phyloP scores from a whole-genome alignment of 2,888 invertebrate species.

The Teleogryllus oceanicus region DNA sequence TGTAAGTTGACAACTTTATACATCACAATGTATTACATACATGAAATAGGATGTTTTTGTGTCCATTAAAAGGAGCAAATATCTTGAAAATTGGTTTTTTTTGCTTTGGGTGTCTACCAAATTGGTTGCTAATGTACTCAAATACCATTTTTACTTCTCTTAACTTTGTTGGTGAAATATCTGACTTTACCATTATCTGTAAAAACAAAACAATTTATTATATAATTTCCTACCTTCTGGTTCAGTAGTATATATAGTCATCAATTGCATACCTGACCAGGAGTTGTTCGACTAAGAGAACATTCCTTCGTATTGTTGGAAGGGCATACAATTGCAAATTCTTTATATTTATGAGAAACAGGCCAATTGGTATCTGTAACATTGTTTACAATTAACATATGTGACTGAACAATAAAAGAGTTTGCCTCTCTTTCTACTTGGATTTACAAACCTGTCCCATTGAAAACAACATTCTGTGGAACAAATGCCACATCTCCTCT shows the following conservation, averaged over 20 bases:
- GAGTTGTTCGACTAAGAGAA: conserved; percentile 62
- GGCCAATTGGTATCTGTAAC: not conserved
- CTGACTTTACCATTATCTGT: conserved; percentile 60
- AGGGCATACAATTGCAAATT: conserved; percentile 58
- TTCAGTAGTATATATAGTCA: no score
- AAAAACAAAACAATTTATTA: not conserved
- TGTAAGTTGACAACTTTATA: no score
- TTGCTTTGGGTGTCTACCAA: conserved; percentile 59
- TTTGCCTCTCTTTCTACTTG: not conserved
- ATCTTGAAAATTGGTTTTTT: conserved; percentile 64
- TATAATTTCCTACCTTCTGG: no score
- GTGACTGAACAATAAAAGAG: no score
- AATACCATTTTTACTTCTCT: conserved; percentile 70
- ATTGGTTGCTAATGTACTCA: conserved; percentile 64
- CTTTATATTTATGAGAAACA: conserved; percentile 43
- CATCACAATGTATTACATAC: conserved; percentile 41
- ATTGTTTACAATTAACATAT: not conserved
- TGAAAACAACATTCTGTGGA: conserved; percentile 58
- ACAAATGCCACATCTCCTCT: conserved; percentile 77
- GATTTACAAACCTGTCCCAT: conserved; percentile 55
- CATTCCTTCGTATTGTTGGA: conserved; percentile 38
- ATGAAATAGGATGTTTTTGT: conserved; percentile 62
- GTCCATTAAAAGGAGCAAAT: conserved; percentile 65
- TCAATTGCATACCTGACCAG: conserved; percentile 49
- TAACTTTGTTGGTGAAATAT: conserved; percentile 54